Conservation (phyloP, 2,888 invertebrate genomes). For the Stenotaenia linearis region DNA sequence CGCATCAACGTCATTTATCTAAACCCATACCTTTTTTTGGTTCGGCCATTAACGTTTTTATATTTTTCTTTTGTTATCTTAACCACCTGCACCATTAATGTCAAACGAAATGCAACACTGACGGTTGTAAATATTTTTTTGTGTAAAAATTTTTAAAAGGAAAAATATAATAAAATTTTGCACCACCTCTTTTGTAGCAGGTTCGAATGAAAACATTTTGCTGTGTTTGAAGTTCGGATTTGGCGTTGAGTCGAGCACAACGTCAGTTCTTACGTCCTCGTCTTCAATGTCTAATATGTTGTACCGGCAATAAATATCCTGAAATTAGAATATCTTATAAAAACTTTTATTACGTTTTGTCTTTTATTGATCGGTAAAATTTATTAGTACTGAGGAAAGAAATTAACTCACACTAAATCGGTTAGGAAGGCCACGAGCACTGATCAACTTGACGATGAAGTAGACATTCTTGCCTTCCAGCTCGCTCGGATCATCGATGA, state of each 20-base stretch:
- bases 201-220: constrained; percentile 48
- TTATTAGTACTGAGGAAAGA: background rate
- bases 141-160: no score
- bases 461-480: constrained; percentile 51
- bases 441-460: constrained; percentile 52
- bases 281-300: constrained; percentile 50
- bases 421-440: constrained; percentile 51
- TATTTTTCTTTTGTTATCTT: background rate
- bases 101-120: background rate
- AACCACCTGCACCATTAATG: background rate
- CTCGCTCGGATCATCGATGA: constrained; percentile 51
- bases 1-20: background rate
- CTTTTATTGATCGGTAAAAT: background rate
- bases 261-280: constrained; percentile 46
- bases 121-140: no score
- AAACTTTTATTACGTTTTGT: no score
- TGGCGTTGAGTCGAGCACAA: constrained; percentile 44
- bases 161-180: background rate
- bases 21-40: background rate
- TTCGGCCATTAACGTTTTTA: no score
- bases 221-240: constrained; percentile 52
- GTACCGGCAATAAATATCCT: constrained; percentile 51
- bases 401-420: constrained; percentile 50
- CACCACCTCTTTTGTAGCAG: constrained; percentile 49
- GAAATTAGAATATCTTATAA: constrained; percentile 28